A percentile compares a stretch with the other conserved stretches of the same genome.
Evolutionary conservation across 2,797 vertebrate genomes (phyloP).

Genomic region (Anolis apletophallus): DNA sequence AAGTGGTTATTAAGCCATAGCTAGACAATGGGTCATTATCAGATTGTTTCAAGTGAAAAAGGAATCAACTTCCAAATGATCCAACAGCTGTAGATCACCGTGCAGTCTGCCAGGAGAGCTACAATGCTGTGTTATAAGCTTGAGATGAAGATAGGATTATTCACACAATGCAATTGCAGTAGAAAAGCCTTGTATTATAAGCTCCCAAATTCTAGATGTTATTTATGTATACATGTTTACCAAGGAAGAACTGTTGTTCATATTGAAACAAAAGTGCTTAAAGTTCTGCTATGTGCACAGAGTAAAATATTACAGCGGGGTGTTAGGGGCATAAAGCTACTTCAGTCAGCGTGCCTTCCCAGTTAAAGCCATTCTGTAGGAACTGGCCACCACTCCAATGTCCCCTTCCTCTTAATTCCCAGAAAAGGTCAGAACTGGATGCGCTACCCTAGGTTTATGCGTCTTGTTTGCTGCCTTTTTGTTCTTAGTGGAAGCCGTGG

Average conservation of each 20-base stretch:
- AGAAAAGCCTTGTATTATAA: no score
- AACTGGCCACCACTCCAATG: neutral
- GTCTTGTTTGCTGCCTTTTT: constrained; percentile 9
- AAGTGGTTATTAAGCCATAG: no score
- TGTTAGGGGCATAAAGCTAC: accelerated
- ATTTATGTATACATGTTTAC: neutral
- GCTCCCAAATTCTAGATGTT: neutral
- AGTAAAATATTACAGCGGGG: neutral
- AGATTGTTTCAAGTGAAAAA: no score
- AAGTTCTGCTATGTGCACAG: neutral
- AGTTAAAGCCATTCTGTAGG: neutral
- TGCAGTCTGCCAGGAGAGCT: no score
- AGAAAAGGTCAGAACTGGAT: neutral
- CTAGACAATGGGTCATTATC: no score
- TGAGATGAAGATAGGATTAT: no score
- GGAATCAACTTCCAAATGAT: no score
- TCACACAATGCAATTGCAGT: no score
- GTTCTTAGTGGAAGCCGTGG: constrained; percentile 12
- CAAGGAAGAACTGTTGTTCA: neutral
- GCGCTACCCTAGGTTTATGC: neutral
- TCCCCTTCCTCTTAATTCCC: neutral
- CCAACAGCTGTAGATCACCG: no score
- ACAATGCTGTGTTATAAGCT: no score
- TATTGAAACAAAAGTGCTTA: neutral
- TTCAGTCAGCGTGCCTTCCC: accelerated